Conservation (phyloP, 2,797 vertebrate species). For the Sarcoramphus papa region DNA sequence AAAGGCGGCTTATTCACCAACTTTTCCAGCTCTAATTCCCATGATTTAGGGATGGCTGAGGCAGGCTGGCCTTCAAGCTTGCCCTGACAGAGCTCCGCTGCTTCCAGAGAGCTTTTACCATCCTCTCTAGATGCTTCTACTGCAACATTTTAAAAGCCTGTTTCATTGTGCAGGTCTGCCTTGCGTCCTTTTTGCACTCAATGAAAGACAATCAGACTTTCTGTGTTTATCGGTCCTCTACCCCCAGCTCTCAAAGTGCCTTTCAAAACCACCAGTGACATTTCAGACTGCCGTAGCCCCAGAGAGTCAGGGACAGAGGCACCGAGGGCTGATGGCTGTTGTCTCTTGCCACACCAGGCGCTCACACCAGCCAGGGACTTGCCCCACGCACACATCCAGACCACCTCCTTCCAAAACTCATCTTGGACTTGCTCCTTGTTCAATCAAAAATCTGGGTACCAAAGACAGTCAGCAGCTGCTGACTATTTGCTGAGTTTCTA, state of each 20-base stretch:
- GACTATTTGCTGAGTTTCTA: background rate
- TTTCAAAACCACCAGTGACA: background rate
- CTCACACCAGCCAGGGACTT: background rate
- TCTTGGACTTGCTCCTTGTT: background rate
- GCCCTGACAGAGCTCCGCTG: background rate
- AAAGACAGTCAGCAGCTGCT: background rate
- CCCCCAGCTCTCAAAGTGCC: background rate
- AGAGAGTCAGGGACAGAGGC: accelerated
- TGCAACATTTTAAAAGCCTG: background rate
- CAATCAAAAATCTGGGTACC: background rate
- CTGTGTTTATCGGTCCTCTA: background rate
- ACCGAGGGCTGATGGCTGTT: accelerated
- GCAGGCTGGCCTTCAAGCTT: background rate
- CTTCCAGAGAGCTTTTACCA: background rate
- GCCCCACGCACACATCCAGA: background rate
- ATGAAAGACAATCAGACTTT: background rate
- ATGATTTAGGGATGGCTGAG: background rate
- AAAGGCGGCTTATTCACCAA: background rate
- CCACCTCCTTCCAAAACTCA: background rate
- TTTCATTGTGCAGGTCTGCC: accelerated
- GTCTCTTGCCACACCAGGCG: accelerated
- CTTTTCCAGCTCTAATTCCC: background rate
- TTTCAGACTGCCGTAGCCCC: background rate
- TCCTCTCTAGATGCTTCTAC: background rate
- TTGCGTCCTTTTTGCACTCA: background rate